phyloP scores from a whole-genome alignment of 1,140 invertebrate species.

The Drosophila jambulina region DNA sequence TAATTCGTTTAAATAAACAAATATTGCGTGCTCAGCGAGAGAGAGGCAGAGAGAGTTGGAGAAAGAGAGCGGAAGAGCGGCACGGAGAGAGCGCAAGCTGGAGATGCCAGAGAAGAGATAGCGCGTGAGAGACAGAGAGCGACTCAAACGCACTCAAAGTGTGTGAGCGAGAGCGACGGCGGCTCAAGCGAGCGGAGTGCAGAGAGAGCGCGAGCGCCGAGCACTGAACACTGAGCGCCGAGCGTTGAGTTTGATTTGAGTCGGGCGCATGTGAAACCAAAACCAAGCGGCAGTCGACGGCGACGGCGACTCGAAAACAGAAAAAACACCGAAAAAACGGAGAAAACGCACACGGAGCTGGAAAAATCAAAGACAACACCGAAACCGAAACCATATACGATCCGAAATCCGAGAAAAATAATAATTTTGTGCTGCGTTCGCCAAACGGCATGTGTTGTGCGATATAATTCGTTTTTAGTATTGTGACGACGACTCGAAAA shows the following conservation, averaged over 20 bases:
- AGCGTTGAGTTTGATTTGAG: constrained; percentile 35
- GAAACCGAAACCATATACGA: constrained; percentile 43
- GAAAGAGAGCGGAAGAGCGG: constrained; percentile 4
- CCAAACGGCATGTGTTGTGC: constrained; percentile 19
- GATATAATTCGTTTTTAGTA: constrained; percentile 4
- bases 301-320: constrained; percentile 55
- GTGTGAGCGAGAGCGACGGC: constrained; percentile 11
- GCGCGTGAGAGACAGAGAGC: constrained; percentile 12
- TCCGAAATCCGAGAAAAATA: constrained; percentile 13
- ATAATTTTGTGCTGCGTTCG: constrained; percentile 18
- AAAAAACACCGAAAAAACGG: constrained; percentile 23
- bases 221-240: constrained; percentile 1
- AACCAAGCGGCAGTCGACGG: constrained; percentile 67
- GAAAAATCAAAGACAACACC: constrained; percentile 58
- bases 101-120: constrained; percentile 11
- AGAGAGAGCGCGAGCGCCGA: constrained; percentile 6
- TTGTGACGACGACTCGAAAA: constrained; percentile 6
- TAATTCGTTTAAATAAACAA: constrained; percentile 67
- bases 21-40: constrained; percentile 14
- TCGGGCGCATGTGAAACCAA: constrained; percentile 57
- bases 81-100: not conserved
- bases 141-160: constrained; percentile 20
- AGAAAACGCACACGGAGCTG: constrained; percentile 53
- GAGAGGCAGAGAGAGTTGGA: not conserved
- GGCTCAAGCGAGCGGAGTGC: constrained; percentile 21